Evolutionary conservation across 53 echinoderm and acorn worm species (phyloP), one percentile per base, ranked within the genome.

Genomic region (Arbacia lixula): DNA sequence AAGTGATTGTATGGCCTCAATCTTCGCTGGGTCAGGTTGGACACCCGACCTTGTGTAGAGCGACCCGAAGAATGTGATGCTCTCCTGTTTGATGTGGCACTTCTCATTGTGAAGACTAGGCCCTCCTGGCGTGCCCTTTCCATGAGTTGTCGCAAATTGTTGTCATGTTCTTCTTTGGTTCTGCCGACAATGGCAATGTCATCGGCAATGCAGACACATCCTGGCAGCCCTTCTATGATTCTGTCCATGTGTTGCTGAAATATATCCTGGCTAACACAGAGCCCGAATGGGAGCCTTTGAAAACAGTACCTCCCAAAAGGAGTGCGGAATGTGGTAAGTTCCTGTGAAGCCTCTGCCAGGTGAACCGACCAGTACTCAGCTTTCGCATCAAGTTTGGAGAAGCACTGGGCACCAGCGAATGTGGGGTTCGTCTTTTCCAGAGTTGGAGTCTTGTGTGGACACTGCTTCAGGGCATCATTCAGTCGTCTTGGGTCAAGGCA

Each of bases 331-430:
- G 78, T 91, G 3, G 91, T 91, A 6, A 90, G 83, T 42, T 90
- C 84, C 37, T 90, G 86, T 12, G 84, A 84, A 2, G 87, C 76
- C 27, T 46, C 24, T 17, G 63, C 84, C 24, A 91, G 71, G 27
- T 58, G 88, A 12, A 93, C 86, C 36, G 90, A 91, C 94, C 91
- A 91, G 65, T 93, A 91, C 5, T 86, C 91, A 36, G 90, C 86
- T 64, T 91, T 91, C 1, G 88, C 94, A 32, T 93, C 90, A 2
- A 93, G 53, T 54, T 90, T 93, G 1, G 84, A 84, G 37, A 89
- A 93, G 39, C 31, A 85, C 20, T 69, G 83, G 0, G 93, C 87
- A 2, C 88, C 53, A 1, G 90, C 43, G 31, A 91, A 90, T 17
- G 42, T 74, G 0, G 90, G 91, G 36, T 85, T 91, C 0, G 88